These are phyloP conservation scores for Tribolium castaneum DNA, from an alignment of 1,140 invertebrate species.

Conservation along the genomic window DNA sequence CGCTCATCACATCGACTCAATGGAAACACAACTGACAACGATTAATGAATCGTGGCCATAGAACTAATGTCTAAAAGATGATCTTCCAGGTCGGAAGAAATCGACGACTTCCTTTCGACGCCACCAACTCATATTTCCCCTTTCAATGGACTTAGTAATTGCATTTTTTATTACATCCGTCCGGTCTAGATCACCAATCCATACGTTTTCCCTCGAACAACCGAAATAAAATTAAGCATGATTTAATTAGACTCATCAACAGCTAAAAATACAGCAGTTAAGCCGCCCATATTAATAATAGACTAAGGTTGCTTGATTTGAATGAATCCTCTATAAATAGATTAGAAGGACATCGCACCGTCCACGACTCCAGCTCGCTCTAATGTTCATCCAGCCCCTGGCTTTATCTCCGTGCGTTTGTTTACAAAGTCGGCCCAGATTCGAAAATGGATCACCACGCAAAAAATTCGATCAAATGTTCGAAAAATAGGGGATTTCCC, in stretches of 20 bases:
- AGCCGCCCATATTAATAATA: conserved; percentile 40
- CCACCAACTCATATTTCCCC: conserved; percentile 8
- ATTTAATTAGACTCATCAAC: not conserved
- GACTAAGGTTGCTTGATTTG: conserved; percentile 38
- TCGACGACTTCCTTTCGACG: conserved; percentile 17
- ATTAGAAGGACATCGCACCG: conserved; percentile 45
- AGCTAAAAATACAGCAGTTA: conserved; percentile 5
- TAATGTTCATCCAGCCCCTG: not conserved
- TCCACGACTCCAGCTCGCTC: conserved; percentile 9
- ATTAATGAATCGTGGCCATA: conserved; percentile 21
- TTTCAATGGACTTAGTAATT: conserved; percentile 19
- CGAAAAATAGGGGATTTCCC: no score
- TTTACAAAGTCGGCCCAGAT: conserved; percentile 24
- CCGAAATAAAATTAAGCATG: not conserved
- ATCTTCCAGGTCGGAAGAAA: conserved; percentile 17
- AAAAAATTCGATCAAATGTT: not conserved
- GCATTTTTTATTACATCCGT: conserved; percentile 30
- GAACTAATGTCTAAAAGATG: conserved; percentile 28
- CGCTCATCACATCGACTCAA: conserved; percentile 2
- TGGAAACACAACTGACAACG: conserved; percentile 23
- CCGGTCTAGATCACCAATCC: not conserved
- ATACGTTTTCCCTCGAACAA: not conserved
- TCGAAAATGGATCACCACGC: not conserved
- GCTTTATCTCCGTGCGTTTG: not conserved
- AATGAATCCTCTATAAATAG: conserved; percentile 48